Percentiles rank a stretch among this genome's conserved stretches.
Conservation (phyloP, 37 sponge, comb jelly and placozoan genomes). For the Eunapius fragilis region DNA sequence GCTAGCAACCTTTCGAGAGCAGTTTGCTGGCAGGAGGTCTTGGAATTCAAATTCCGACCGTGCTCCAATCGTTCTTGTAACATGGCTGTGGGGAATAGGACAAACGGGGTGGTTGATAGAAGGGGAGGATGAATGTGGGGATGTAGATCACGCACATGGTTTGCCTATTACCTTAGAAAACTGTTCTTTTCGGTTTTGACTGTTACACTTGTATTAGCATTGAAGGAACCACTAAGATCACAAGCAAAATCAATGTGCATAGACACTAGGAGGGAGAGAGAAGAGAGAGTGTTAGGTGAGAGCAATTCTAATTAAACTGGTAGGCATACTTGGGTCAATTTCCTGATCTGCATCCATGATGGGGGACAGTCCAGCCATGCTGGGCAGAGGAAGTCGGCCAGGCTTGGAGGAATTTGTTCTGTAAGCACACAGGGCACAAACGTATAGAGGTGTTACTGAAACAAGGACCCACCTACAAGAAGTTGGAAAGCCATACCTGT, state of each 20-base stretch:
- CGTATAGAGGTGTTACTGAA: neutral
- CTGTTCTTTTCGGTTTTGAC: neutral
- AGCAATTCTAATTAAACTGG: neutral
- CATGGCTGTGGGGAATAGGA: neutral
- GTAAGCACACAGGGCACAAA: neutral
- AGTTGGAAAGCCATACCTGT: neutral
- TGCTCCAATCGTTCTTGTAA: conserved; percentile 1
- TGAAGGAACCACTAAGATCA: neutral
- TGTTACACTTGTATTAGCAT: neutral
- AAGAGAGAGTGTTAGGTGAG: neutral
- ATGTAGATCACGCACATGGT: no score
- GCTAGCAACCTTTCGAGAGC: conserved; percentile 36
- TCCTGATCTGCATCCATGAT: conserved; percentile 1
- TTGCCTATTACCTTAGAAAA: neutral
- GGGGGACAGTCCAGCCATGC: conserved; percentile 8
- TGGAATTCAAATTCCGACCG: conserved; percentile 25
- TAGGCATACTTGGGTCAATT: neutral
- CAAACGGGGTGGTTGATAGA: neutral
- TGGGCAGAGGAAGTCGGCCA: neutral
- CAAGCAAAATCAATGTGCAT: neutral
- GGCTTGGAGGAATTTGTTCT: neutral
- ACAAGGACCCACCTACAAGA: neutral
- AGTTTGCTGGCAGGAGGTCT: conserved; percentile 22
- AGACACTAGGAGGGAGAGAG: neutral
- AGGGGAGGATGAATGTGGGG: no score